phyloP scores from a whole-genome alignment of 2,888 invertebrate genomes.

The Drosophila anomalata region DNA sequence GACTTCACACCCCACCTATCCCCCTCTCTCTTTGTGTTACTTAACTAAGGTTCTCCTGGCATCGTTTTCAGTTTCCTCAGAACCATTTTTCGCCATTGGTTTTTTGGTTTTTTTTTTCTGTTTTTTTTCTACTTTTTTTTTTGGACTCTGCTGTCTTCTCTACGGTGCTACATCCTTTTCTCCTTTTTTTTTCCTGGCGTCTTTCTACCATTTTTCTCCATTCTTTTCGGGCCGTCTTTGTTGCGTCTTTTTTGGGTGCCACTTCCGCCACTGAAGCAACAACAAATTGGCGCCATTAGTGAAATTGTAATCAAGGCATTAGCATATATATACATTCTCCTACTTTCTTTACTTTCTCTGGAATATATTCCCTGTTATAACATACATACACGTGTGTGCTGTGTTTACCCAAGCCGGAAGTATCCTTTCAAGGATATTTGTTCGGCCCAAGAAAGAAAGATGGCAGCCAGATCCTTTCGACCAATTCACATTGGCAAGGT shows the following conservation, averaged over 20 bases:
- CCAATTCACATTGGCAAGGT: constrained; percentile 32
- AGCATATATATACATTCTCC: constrained; percentile 25
- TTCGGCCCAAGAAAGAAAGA: neutral
- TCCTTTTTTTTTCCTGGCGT: constrained; percentile 1
- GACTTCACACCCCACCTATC: neutral
- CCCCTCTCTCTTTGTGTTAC: constrained; percentile 20
- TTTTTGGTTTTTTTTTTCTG: constrained; percentile 50
- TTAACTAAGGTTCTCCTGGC: constrained; percentile 46
- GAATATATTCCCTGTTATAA: neutral
- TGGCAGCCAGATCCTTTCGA: constrained; percentile 12
- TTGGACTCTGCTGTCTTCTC: constrained; percentile 43
- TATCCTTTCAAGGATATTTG: constrained; percentile 7
- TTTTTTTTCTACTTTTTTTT: constrained; percentile 59
- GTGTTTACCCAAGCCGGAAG: constrained; percentile 13
- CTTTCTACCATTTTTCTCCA: constrained; percentile 10
- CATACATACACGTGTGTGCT: neutral
- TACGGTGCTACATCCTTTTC: constrained; percentile 1
- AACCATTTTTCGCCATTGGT: constrained; percentile 24
- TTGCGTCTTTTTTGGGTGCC: constrained; percentile 33
- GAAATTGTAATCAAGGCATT: constrained; percentile 71
- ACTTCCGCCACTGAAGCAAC: constrained; percentile 43
- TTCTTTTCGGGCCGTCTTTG: constrained; percentile 31
- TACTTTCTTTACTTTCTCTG: neutral
- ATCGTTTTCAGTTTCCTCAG: constrained; percentile 33
- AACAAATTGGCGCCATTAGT: constrained; percentile 75